A percentile compares a stretch with the other conserved stretches of the same genome.
Evolutionary conservation across 2,797 vertebrate genomes (phyloP).

Genomic region (Paratrypauchen microcephalus): DNA sequence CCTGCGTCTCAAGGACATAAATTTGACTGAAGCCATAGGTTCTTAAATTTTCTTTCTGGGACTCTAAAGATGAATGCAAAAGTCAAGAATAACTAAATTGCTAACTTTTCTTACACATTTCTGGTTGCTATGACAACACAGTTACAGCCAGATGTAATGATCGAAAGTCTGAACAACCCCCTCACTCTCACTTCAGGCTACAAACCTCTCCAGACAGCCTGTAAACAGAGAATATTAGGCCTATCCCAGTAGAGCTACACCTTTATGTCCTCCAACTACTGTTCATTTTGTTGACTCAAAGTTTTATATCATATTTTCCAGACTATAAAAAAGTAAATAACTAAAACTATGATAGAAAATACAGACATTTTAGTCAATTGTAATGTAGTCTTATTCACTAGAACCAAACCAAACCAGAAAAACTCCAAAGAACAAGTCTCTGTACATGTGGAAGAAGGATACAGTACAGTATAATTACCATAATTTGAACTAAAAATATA

Average conservation of each 20-base stretch:
- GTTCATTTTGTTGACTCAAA: neutral
- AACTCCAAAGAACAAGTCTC: neutral
- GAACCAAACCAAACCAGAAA: neutral
- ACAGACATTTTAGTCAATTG: neutral
- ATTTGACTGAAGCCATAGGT: too few species aligned
- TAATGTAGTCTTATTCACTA: neutral
- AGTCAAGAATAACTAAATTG: too few species aligned
- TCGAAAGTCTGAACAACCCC: conserved; percentile 9
- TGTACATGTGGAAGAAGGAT: neutral
- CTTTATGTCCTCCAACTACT: neutral
- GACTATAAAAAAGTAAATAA: neutral
- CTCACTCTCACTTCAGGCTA: conserved; percentile 19
- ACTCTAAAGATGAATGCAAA: neutral
- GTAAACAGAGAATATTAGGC: conserved; percentile 3
- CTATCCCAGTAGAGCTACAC: neutral
- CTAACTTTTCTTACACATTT: neutral
- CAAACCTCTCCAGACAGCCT: conserved; percentile 16
- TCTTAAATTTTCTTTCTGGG: too few species aligned
- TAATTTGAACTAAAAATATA: neutral
- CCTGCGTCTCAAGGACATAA: too few species aligned
- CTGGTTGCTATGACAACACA: conserved; percentile 48
- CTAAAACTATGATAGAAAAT: neutral
- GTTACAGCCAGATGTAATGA: conserved; percentile 31
- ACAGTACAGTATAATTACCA: neutral
- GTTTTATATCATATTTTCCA: neutral